Conservation (phyloP, 2,797 vertebrate genomes). For the Artibeus jamaicensis region DNA sequence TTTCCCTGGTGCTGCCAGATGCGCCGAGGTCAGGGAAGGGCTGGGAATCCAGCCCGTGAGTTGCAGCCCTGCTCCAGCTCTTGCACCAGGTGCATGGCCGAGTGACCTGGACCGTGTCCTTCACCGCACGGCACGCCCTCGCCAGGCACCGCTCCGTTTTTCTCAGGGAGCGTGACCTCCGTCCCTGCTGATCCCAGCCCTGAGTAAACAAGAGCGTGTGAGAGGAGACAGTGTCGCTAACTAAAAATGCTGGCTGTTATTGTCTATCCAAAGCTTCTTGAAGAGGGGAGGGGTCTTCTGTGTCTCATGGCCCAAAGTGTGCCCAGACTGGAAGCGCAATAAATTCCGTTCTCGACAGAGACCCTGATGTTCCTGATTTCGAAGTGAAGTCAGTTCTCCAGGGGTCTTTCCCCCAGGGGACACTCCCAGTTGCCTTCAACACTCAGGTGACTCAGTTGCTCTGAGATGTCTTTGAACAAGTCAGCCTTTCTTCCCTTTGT, state of each 20-base stretch:
- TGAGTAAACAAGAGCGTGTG: not conserved
- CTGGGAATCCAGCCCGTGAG: fast-evolving
- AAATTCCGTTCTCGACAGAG: not conserved
- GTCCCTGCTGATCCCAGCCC: not conserved
- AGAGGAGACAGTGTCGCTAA: not conserved
- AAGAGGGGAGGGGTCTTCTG: not conserved
- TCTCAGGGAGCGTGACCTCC: not conserved
- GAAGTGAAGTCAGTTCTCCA: not conserved
- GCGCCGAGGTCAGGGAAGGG: not conserved
- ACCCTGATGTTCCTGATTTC: not conserved
- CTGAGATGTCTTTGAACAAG: not conserved
- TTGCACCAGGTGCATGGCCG: fast-evolving
- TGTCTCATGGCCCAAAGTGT: not conserved
- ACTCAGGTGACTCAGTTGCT: not conserved
- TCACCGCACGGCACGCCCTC: no score
- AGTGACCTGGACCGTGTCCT: not conserved
- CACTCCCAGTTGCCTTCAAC: not conserved
- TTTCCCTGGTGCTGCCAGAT: not conserved
- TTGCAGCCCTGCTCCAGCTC: no score
- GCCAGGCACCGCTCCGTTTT: not conserved
- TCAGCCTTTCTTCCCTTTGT: not conserved
- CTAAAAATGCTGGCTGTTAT: not conserved
- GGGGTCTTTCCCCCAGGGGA: fast-evolving
- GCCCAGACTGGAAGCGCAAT: not conserved
- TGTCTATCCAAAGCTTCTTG: not conserved